phyloP scores from a whole-genome alignment of 2,113 vertebrate genomes.

The Mesoclemmys tuberculata region DNA sequence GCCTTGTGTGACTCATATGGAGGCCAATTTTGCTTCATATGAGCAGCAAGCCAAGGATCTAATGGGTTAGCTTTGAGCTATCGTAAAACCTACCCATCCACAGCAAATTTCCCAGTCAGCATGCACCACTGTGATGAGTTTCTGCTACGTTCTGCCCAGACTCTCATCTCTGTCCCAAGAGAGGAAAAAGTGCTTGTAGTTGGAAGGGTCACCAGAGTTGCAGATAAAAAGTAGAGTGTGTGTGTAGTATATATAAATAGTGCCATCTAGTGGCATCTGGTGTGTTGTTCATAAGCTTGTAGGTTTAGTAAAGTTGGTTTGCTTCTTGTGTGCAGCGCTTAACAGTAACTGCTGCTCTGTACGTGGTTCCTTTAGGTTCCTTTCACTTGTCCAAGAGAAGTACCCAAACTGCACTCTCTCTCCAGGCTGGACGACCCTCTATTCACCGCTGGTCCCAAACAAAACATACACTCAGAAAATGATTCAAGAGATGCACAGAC shows the following conservation, averaged over 20 bases:
- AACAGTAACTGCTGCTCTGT: background rate
- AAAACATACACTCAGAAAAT: slow-evolving; percentile 79
- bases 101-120: background rate
- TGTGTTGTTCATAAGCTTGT: background rate
- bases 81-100: background rate
- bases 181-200: background rate
- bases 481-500: slow-evolving; percentile 83
- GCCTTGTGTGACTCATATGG: background rate
- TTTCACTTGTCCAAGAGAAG: slow-evolving; percentile 80
- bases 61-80: background rate
- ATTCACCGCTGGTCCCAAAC: slow-evolving; percentile 54
- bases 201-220: background rate
- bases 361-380: slow-evolving; percentile 76
- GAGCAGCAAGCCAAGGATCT: background rate
- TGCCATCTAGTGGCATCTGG: background rate
- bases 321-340: background rate
- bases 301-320: background rate
- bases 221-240: background rate
- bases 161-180: background rate
- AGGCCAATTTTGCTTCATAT: background rate
- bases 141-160: background rate
- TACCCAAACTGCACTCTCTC: slow-evolving; percentile 86
- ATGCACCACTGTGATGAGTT: background rate
- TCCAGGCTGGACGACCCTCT: slow-evolving; percentile 84
- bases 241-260: background rate